These are phyloP conservation scores for Lasioglossum zephyrum DNA, from an alignment of 2,888 invertebrate species.

Conservation along the genomic window DNA sequence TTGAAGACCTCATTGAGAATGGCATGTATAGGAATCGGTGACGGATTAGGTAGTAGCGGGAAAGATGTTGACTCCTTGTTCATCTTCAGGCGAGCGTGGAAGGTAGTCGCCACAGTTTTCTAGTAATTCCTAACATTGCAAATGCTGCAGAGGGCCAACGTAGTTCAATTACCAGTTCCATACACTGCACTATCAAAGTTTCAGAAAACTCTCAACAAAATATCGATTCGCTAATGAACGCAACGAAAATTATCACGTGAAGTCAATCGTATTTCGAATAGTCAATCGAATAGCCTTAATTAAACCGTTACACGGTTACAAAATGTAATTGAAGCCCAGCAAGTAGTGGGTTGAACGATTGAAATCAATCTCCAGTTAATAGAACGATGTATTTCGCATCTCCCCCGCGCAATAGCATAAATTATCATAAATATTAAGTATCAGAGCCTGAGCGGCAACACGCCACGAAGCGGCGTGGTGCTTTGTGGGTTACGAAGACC, in stretches of 20 bases:
- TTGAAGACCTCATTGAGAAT: too few species aligned
- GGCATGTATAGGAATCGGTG: too few species aligned
- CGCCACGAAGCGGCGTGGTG: neutral
- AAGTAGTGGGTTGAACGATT: neutral
- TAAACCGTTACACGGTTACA: neutral
- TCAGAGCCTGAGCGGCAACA: neutral
- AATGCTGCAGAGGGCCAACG: too few species aligned
- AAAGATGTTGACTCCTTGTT: too few species aligned
- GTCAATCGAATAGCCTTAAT: neutral
- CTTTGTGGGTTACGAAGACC: slow-evolving; percentile 3
- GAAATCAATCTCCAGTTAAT: neutral
- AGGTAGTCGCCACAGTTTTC: too few species aligned
- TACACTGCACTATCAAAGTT: neutral
- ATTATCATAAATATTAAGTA: slow-evolving; percentile 38
- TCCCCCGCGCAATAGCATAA: slow-evolving; percentile 11
- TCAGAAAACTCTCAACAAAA: neutral
- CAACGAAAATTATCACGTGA: neutral
- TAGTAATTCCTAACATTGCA: too few species aligned
- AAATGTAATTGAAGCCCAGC: neutral
- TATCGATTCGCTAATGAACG: neutral
- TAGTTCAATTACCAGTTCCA: neutral
- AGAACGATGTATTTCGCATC: slow-evolving; percentile 3
- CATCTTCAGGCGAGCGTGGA: too few species aligned
- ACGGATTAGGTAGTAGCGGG: too few species aligned
- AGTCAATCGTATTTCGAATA: neutral